Conservation (phyloP, 2,797 vertebrate genomes). For the Pipistrellus pipistrellus region DNA sequence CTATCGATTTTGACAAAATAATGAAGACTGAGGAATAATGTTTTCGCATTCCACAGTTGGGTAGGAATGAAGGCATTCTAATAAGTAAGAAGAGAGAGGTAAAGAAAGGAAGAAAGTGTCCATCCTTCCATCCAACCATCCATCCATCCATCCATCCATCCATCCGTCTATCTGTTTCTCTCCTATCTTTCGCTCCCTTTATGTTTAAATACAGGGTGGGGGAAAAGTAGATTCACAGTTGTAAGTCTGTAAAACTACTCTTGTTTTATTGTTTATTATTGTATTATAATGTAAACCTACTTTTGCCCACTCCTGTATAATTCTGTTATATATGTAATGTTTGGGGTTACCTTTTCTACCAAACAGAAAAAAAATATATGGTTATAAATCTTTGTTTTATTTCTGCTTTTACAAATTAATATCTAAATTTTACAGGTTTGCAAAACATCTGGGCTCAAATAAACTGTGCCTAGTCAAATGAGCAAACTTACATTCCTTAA, state of each 20-base stretch:
- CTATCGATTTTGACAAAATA: conserved; percentile 73
- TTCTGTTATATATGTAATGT: background rate
- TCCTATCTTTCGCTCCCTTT: background rate
- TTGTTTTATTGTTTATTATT: background rate
- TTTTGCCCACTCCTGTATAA: background rate
- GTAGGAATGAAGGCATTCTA: background rate
- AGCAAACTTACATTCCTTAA: background rate
- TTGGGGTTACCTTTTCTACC: background rate
- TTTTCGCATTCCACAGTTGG: background rate
- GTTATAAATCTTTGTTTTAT: background rate
- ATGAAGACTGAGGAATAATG: background rate
- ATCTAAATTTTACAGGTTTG: background rate
- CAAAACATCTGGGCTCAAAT: background rate
- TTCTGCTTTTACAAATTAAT: background rate
- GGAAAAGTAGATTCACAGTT: background rate
- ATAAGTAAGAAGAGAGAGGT: background rate
- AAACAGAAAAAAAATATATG: background rate
- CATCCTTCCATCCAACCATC: background rate
- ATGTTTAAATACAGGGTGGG: background rate
- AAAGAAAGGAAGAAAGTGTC: background rate
- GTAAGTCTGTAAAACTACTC: background rate
- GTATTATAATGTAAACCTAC: background rate
- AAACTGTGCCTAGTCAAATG: background rate
- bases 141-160: background rate
- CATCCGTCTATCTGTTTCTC: background rate